Conservation (phyloP, 2,888 invertebrate species). For the Eristalis arbustorum region DNA sequence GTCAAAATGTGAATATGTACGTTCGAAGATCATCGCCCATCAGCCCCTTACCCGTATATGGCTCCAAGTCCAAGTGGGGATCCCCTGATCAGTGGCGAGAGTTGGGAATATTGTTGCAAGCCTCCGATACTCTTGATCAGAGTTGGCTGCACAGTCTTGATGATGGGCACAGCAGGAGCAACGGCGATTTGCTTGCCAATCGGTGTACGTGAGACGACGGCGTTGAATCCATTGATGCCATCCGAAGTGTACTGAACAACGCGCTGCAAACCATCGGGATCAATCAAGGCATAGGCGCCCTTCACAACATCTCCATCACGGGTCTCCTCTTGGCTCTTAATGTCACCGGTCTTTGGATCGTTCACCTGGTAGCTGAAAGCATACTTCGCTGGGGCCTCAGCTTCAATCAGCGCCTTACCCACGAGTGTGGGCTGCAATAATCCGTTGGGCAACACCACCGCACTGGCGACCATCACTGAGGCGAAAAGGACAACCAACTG, state of each 20-base stretch:
- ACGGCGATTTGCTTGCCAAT: constrained; percentile 57
- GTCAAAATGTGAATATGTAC: not conserved
- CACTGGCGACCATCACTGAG: constrained; percentile 16
- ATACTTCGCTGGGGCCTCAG: constrained; percentile 58
- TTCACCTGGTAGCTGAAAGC: constrained; percentile 72
- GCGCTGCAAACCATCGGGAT: constrained; percentile 72
- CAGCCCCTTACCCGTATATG: not conserved
- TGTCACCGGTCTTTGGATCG: constrained; percentile 72
- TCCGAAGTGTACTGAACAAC: constrained; percentile 72
- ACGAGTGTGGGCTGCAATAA: constrained; percentile 21
- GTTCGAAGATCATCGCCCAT: not conserved
- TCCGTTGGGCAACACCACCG: constrained; percentile 14
- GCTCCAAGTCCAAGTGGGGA: constrained; percentile 12
- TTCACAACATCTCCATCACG: constrained; percentile 72
- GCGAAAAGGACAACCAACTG: not conserved
- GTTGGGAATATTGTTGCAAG: not conserved
- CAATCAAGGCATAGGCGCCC: constrained; percentile 72
- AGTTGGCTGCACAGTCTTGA: constrained; percentile 55
- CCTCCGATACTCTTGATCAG: constrained; percentile 27
- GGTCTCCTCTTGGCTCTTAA: constrained; percentile 72
- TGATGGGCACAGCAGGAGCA: constrained; percentile 37
- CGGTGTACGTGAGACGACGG: constrained; percentile 68
- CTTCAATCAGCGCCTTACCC: constrained; percentile 14
- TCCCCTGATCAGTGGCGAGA: constrained; percentile 22
- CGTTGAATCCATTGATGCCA: constrained; percentile 72